Evolutionary conservation across 35 echinoderm and acorn worm species (phyloP).

Genomic region (Patiria miniata): DNA sequence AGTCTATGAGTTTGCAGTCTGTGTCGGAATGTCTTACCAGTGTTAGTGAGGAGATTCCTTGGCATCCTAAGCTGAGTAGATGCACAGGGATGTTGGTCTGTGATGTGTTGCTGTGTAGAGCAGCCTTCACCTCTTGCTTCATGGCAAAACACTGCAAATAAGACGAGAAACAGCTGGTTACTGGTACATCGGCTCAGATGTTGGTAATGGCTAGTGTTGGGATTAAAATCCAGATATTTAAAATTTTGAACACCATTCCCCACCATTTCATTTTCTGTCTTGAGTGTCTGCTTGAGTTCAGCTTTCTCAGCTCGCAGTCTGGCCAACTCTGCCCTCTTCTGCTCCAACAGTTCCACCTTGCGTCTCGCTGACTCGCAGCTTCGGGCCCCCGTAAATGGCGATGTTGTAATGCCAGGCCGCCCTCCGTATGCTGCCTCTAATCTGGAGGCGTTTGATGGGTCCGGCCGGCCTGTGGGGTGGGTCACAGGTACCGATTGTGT

Average conservation of each 20-base stretch:
- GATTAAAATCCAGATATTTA: too few species aligned
- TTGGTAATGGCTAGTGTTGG: too few species aligned
- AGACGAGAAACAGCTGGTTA: too few species aligned
- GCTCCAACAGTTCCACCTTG: constrained; percentile 28
- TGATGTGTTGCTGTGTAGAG: constrained; percentile 37
- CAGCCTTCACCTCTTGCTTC: constrained; percentile 43
- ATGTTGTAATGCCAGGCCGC: background rate
- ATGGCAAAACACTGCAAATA: constrained; percentile 51
- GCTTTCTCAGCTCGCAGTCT: constrained; percentile 44
- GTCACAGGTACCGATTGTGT: too few species aligned
- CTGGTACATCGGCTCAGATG: too few species aligned
- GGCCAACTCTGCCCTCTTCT: constrained; percentile 54
- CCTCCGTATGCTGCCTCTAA: background rate
- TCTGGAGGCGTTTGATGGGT: too few species aligned
- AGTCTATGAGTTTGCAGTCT: too few species aligned
- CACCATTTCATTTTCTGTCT: constrained; percentile 55
- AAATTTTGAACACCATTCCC: background rate
- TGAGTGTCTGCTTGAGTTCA: constrained; percentile 35
- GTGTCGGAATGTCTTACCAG: constrained; percentile 43
- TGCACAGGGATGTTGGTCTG: constrained; percentile 26
- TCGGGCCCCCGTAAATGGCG: background rate
- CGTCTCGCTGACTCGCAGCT: background rate
- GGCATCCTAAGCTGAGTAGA: constrained; percentile 23
- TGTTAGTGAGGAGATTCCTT: constrained; percentile 35
- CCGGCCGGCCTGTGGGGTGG: too few species aligned